Conservation (phyloP, 2,888 invertebrate species). For the Chouioia cunea region DNA sequence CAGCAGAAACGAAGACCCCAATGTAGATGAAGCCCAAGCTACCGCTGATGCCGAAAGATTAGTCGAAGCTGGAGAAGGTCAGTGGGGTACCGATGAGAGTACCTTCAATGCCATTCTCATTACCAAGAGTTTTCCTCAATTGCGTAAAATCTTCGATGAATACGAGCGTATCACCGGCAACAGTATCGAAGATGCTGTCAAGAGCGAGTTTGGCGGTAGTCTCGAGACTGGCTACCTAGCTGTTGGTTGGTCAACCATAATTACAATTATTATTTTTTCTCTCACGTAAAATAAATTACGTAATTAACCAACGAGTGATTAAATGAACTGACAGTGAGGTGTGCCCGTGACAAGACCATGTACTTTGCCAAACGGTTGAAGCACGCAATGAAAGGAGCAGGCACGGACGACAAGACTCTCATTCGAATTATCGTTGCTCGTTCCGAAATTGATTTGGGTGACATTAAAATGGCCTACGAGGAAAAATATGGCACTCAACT, state of each 20-base stretch:
- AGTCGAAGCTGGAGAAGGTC: slow-evolving; percentile 78
- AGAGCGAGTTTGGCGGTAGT: slow-evolving; percentile 86
- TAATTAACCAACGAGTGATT: background rate
- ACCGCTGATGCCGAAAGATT: slow-evolving; percentile 85
- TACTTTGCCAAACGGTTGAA: slow-evolving; percentile 90
- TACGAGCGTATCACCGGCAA: slow-evolving; percentile 84
- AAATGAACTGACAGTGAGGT: slow-evolving; percentile 72
- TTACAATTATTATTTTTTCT: slow-evolving; percentile 6
- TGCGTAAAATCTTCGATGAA: slow-evolving; percentile 76
- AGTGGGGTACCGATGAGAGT: slow-evolving; percentile 88
- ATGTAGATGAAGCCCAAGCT: slow-evolving; percentile 79
- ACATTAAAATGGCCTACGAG: slow-evolving; percentile 86
- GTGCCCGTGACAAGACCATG: slow-evolving; percentile 82
- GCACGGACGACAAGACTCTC: slow-evolving; percentile 88
- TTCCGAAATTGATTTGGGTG: slow-evolving; percentile 87
- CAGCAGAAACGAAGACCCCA: slow-evolving; percentile 83
- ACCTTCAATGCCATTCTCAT: slow-evolving; percentile 88
- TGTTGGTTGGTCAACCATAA: slow-evolving; percentile 71
- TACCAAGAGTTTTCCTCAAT: slow-evolving; percentile 81
- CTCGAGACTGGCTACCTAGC: slow-evolving; percentile 83
- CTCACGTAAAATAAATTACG: no score
- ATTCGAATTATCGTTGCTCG: slow-evolving; percentile 88
- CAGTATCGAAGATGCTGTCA: slow-evolving; percentile 84
- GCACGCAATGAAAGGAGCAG: slow-evolving; percentile 89
- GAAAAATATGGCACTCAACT: slow-evolving; percentile 82